Base-by-base conservation (phyloP, 2,113 vertebrate genomes). In the Serinus canaria region DNA sequence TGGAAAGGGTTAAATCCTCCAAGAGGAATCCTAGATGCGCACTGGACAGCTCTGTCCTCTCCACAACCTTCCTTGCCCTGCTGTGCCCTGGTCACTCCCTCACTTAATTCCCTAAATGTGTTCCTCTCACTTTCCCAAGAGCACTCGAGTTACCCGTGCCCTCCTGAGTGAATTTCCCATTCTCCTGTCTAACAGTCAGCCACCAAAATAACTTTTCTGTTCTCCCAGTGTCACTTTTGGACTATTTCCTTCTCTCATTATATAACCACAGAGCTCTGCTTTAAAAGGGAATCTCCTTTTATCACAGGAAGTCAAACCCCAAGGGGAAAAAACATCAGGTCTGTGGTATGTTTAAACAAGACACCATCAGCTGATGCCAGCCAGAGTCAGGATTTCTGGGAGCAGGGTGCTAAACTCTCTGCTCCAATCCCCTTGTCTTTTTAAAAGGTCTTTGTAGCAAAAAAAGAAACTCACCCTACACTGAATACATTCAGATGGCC, bases 211-310 rank as follows among this genome's bases (percentile, higher is more conserved):
- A 75, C 93, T 89, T 49, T 11, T 18, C 86, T 62, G 0, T 46
- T 90, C 70, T 89, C 37, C 25, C 46, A 43, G 82, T 76, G 87
- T 69, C 89, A 89, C 74, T 94, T 83, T 2, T 83, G 89, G 87
- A 87, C 70, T 66, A 76, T 76, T 94, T 97, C 95, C 94, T 92
- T 33, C 83, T 87, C 89, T 72, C 87, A 82, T 96, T 94, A 96
- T 79, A 75, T 44, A 96, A 94, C 84, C 87, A 78, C 1, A 1
- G 87, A 59, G 66, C 62, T 87, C 84, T 73, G 7, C 94, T 92
- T 85, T 82, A 91, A 94, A 95, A 92, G 94, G 93, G 92, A 95
- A 96, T 85, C 95, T 91, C 87, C 39, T 73, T 94, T 87, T 92
- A 95, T 96, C 91, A 50, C 91, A 95, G 96, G 93, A 96, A 97